phyloP scores from a whole-genome alignment of 1,140 invertebrate species.

The Lethrus apterus region DNA sequence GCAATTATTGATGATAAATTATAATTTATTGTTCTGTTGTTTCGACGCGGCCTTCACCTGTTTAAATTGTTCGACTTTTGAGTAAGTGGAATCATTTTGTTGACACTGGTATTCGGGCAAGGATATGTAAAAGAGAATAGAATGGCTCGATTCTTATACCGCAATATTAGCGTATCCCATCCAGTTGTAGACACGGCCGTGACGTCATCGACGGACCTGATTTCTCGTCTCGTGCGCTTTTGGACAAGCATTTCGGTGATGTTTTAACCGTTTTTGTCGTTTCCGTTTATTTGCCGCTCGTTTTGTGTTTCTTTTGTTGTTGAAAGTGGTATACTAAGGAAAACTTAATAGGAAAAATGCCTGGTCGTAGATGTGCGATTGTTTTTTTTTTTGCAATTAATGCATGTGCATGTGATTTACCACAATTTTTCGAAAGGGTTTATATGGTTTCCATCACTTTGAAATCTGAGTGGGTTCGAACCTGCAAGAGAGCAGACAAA shows the following conservation, averaged over 20 bases:
- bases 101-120: too few species aligned
- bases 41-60: too few species aligned
- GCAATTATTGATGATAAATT: too few species aligned
- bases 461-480: slow-evolving; percentile 15
- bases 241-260: not conserved
- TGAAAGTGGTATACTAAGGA: not conserved
- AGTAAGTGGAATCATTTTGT: too few species aligned
- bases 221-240: not conserved
- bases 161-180: not conserved
- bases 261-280: not conserved
- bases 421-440: slow-evolving; percentile 15
- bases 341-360: slow-evolving; percentile 9
- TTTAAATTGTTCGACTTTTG: too few species aligned
- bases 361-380: slow-evolving; percentile 12
- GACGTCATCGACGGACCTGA: not conserved
- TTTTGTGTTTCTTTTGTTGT: not conserved
- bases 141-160: not conserved
- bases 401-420: slow-evolving; percentile 8
- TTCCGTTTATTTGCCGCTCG: not conserved
- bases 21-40: too few species aligned
- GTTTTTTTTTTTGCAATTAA: slow-evolving; percentile 14
- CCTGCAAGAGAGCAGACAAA: slow-evolving; percentile 11
- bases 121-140: too few species aligned
- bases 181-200: not conserved
- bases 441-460: not conserved